Evolutionary conservation across 2,888 invertebrate genomes (phyloP).

Genomic region (Cerceris ruficornis): DNA sequence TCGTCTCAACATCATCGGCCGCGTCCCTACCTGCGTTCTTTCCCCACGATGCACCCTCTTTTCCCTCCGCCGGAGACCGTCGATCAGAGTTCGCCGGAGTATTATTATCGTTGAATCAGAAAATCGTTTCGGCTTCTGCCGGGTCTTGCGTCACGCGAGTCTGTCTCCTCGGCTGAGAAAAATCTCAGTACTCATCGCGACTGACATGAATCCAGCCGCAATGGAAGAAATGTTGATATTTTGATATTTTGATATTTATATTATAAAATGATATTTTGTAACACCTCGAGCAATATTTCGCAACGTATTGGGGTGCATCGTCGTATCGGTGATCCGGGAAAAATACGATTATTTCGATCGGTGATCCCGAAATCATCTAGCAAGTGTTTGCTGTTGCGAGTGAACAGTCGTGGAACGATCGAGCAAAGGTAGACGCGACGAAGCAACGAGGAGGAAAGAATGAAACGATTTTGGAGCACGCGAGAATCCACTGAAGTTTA

Average conservation of each 20-base stretch:
- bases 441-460: constrained; percentile 9
- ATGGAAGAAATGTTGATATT: neutral
- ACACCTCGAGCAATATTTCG: neutral
- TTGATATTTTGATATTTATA: neutral
- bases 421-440: neutral
- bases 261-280: constrained; percentile 6
- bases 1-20: constrained; percentile 62
- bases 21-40: constrained; percentile 60
- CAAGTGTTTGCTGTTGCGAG: neutral
- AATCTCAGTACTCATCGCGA: neutral
- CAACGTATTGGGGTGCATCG: too few species aligned
- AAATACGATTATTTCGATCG: too few species aligned
- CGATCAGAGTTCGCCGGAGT: constrained; percentile 30
- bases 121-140: constrained; percentile 41
- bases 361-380: neutral
- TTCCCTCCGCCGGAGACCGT: constrained; percentile 9
- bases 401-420: neutral
- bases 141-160: constrained; percentile 26
- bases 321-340: too few species aligned
- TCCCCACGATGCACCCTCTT: constrained; percentile 28
- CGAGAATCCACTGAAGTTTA: constrained; percentile 46
- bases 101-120: constrained; percentile 43
- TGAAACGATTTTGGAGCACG: constrained; percentile 14
- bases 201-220: neutral
- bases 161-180: constrained; percentile 1